Evolutionary conservation across 2,888 invertebrate species (phyloP).

Genomic region (Leptinotarsa juncta): DNA sequence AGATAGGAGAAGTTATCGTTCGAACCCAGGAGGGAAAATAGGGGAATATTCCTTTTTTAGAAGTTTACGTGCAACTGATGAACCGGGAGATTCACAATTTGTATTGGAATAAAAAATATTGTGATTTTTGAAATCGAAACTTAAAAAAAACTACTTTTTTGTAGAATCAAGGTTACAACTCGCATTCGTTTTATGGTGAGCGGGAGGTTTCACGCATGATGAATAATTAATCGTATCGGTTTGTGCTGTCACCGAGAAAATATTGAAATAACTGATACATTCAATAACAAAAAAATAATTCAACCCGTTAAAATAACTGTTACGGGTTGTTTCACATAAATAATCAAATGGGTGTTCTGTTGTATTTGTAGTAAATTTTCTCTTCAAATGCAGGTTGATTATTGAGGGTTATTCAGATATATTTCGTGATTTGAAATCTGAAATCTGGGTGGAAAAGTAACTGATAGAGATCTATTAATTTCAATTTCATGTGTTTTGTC

Average conservation of each 20-base stretch:
- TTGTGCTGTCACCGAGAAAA: neutral
- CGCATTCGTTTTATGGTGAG: slow-evolving; percentile 1
- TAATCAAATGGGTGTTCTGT: too few species aligned
- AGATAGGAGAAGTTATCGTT: neutral
- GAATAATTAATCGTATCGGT: neutral
- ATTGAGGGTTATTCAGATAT: too few species aligned
- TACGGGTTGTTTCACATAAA: too few species aligned
- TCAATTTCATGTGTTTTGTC: too few species aligned
- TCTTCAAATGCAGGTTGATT: too few species aligned
- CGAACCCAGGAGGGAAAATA: neutral
- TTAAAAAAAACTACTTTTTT: slow-evolving; percentile 24
- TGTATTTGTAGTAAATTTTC: too few species aligned
- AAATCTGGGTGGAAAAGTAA: too few species aligned
- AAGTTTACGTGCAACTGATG: neutral
- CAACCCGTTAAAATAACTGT: too few species aligned
- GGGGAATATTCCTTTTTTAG: neutral
- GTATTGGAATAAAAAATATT: neutral
- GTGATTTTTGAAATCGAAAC: slow-evolving; percentile 22
- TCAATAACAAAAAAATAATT: too few species aligned
- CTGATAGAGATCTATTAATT: too few species aligned
- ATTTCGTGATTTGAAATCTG: too few species aligned
- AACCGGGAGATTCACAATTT: neutral
- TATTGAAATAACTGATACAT: neutral
- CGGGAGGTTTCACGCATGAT: neutral
- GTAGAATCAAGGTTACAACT: slow-evolving; percentile 21